These are phyloP conservation scores for Anhinga anhinga DNA, from an alignment of 2,113 vertebrate species.

Conservation along the genomic window DNA sequence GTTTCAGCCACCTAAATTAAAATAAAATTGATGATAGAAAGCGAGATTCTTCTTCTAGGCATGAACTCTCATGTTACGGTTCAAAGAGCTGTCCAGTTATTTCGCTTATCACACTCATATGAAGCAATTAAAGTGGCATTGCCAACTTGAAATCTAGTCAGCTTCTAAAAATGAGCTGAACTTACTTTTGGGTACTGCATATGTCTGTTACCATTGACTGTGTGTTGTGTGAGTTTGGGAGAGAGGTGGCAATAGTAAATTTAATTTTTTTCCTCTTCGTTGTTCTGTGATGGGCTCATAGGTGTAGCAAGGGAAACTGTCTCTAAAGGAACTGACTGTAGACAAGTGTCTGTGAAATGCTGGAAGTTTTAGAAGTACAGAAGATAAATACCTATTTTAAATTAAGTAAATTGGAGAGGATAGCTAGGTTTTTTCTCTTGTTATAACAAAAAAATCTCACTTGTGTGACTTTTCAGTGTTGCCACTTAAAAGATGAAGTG, in stretches of 20 bases:
- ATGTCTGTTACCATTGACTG: not conserved
- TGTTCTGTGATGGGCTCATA: not conserved
- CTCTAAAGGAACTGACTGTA: not conserved
- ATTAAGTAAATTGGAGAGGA: not conserved
- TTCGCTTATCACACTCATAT: not conserved
- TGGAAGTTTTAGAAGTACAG: not conserved
- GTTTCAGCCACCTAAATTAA: constrained; percentile 16
- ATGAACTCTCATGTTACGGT: not conserved
- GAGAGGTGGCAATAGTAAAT: not conserved
- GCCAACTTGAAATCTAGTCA: not conserved
- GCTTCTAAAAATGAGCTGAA: not conserved
- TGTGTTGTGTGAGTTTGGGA: not conserved
- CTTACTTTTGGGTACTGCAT: not conserved
- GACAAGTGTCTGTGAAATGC: not conserved
- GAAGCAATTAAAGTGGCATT: not conserved
- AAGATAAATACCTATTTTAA: not conserved
- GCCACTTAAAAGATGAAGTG: not conserved
- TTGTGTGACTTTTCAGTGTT: not conserved
- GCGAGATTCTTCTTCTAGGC: not conserved
- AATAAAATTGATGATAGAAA: constrained; percentile 3
- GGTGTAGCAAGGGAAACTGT: rapidly evolving
- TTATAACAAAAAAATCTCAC: not conserved
- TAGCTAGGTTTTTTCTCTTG: not conserved
- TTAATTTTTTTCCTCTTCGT: not conserved
- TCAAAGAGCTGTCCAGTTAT: constrained; percentile 16